A percentile compares a stretch with the other conserved stretches of the same genome.
Conservation (phyloP, 2,113 vertebrate genomes). For the Nicator chloris region DNA sequence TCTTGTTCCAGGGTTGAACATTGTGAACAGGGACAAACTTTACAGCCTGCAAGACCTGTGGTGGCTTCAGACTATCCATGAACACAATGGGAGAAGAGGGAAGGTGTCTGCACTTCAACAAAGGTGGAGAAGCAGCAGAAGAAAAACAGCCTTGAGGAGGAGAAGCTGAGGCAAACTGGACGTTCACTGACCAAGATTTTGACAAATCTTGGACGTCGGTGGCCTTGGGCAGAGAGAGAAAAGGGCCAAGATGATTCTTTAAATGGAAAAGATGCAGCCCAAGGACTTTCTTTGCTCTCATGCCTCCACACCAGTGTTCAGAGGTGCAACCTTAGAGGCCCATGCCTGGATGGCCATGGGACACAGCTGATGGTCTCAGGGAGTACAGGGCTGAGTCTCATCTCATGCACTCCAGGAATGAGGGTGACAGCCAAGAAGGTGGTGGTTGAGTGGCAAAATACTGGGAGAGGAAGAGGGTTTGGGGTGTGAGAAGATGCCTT, state of each 20-base stretch:
- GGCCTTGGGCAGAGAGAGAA: not conserved
- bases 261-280: not conserved
- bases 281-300: not conserved
- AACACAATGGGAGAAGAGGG: not conserved
- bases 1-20: not conserved
- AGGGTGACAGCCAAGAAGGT: not conserved
- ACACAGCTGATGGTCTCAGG: rapidly evolving
- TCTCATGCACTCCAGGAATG: not conserved
- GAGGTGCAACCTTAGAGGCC: not conserved
- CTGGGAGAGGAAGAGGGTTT: not conserved
- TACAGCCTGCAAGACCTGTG: not conserved
- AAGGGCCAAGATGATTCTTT: rapidly evolving
- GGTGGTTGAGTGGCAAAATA: not conserved
- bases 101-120: not conserved
- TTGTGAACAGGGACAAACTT: not conserved
- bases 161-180: not conserved
- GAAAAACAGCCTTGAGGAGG: not conserved
- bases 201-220: not conserved
- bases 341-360: not conserved
- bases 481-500: not conserved
- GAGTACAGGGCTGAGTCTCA: not conserved
- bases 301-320: not conserved
- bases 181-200: not conserved
- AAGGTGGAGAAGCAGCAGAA: not conserved
- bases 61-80: not conserved